phyloP scores from a whole-genome alignment of 92 coral and sea anemone genomes.

The Muricea muricata region DNA sequence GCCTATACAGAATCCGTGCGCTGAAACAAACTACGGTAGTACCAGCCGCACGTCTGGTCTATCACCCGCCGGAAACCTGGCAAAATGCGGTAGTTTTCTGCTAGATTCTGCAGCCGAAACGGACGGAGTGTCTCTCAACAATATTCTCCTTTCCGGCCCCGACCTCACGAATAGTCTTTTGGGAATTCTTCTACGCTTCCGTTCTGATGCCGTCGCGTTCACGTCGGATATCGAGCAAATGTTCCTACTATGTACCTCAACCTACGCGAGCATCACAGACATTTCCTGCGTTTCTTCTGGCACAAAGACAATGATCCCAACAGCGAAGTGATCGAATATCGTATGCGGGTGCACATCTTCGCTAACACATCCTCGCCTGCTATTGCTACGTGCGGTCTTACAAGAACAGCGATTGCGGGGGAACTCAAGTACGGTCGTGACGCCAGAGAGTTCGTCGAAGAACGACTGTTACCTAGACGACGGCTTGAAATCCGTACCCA shows the following conservation, averaged over 20 bases:
- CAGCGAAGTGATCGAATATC: slow-evolving; percentile 34
- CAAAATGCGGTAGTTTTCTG: too few relatives aligned
- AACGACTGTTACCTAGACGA: slow-evolving; percentile 53
- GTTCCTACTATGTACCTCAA: slow-evolving; percentile 33
- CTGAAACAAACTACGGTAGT: too few relatives aligned
- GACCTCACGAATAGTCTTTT: not conserved
- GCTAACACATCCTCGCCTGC: slow-evolving; percentile 65
- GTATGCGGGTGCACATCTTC: slow-evolving; percentile 56
- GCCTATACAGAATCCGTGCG: slow-evolving; percentile 56
- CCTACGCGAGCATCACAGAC: not conserved
- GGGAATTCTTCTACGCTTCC: not conserved
- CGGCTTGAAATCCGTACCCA: slow-evolving; percentile 53
- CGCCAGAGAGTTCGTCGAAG: slow-evolving; percentile 48
- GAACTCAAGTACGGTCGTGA: slow-evolving; percentile 55
- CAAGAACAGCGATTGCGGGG: slow-evolving; percentile 54
- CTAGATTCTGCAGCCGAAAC: slow-evolving; percentile 61
- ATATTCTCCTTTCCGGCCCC: slow-evolving; percentile 48
- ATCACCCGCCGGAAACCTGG: too few relatives aligned
- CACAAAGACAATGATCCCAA: slow-evolving; percentile 56
- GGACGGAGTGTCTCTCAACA: slow-evolving; percentile 54
- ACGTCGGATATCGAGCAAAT: slow-evolving; percentile 26
- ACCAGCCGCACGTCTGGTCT: too few relatives aligned
- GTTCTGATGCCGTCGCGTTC: not conserved
- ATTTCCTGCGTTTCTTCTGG: not conserved
- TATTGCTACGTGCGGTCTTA: slow-evolving; percentile 58